phyloP scores from a whole-genome alignment of 1,140 invertebrate species.

The Bombus terrestris region DNA sequence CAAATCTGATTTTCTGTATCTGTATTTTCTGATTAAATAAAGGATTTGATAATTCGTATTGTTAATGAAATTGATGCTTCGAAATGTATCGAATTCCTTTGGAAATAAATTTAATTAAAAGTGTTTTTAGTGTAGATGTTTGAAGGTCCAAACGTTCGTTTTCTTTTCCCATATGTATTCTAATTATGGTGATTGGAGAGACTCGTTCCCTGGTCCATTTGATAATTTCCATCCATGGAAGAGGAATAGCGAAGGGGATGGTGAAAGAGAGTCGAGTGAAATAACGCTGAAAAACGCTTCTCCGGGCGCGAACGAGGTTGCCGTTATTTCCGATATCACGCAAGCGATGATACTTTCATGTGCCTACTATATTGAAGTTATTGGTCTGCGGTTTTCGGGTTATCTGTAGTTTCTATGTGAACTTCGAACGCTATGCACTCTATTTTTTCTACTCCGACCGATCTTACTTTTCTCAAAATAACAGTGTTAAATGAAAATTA shows the following conservation, averaged over 20 bases:
- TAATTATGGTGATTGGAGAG: background rate
- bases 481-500: too few species aligned
- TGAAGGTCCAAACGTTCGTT: too few species aligned
- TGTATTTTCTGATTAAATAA: background rate
- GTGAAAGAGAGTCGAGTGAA: background rate
- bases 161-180: background rate
- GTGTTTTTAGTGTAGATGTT: background rate
- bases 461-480: background rate
- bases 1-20: background rate
- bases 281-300: constrained; percentile 2
- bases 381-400: constrained; percentile 14
- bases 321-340: constrained; percentile 41
- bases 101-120: background rate
- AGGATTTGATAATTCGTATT: background rate
- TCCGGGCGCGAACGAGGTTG: constrained; percentile 19
- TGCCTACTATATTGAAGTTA: constrained; percentile 1
- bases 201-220: background rate
- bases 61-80: background rate
- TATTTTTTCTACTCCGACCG: background rate
- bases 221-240: background rate
- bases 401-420: constrained; percentile 11
- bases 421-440: background rate
- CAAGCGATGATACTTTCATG: constrained; percentile 25
- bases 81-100: background rate
- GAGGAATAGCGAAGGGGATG: background rate